Conservation (phyloP, 2,113 vertebrate genomes). For the Tursiops truncatus region DNA sequence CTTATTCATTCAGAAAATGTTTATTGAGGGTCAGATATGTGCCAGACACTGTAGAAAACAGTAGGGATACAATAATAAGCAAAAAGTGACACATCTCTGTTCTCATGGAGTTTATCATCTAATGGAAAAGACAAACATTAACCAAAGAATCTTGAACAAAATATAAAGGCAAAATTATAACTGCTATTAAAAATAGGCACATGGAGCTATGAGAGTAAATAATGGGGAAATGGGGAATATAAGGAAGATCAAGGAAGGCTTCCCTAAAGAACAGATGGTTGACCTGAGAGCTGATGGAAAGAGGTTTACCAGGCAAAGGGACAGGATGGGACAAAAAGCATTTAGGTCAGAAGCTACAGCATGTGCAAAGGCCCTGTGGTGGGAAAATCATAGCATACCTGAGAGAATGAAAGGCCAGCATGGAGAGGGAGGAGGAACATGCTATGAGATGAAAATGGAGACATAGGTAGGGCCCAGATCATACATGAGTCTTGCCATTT, state of each 20-base stretch:
- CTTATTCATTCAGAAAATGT: neutral
- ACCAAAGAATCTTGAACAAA: neutral
- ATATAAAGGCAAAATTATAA: neutral
- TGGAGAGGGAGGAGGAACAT: neutral
- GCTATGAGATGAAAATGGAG: neutral
- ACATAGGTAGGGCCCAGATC: neutral
- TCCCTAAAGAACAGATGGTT: neutral
- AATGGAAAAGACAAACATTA: slow-evolving; percentile 1
- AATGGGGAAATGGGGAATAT: neutral
- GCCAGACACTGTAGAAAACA: neutral
- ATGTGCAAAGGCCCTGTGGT: neutral
- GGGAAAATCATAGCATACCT: neutral
- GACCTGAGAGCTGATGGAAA: neutral
- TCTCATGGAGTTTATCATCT: neutral
- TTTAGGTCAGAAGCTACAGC: neutral
- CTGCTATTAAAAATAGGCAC: neutral
- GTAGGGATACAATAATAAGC: neutral
- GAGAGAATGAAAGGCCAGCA: neutral
- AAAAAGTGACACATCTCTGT: neutral
- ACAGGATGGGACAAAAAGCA: neutral
- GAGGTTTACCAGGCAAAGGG: neutral
- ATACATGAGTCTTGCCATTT: neutral
- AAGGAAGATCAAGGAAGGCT: neutral
- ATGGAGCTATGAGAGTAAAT: neutral
- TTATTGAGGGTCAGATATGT: neutral